Base-by-base conservation (phyloP, 1,140 invertebrate species). In the Planococcus citri region DNA sequence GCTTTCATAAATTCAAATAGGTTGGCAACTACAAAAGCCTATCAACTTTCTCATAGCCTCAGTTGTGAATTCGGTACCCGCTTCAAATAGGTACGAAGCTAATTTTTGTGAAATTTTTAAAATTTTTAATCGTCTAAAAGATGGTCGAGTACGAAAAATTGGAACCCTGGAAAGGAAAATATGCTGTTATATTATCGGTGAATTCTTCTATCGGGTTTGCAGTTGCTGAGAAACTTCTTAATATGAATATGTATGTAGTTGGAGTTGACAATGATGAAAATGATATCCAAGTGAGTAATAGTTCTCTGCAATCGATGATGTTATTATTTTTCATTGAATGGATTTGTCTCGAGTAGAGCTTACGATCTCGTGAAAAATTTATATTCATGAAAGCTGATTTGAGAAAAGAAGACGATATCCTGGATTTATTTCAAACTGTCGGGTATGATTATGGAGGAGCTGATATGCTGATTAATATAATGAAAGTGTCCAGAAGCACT, bases 401-500 rank as follows among this genome's bases (percentile, higher is more conserved):
- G 1, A 78, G 79, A 0, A 83, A 84, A n/a, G 82, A 84, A 74
- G 79, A 83, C 0, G 85, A 89, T 0, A 83, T 92, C 38, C 74
- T 83, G 9, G 77, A 78, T 14, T 82, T 86, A 57, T 91, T 92
- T 74, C 74, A 82, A 68, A 83, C 81, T 80, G 80, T 85, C n/a
- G 80, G 83, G 58, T 75, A 80, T 12, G 80, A 82, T 1, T 77
- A 85, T 29, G 87, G 86, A 3, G 83, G 84, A 17, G 79, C 88
- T 0, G 83, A 90, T 74, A 78, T 91, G 1, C 78, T 90, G 60
- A 78, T 92, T 29, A 92, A 91, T 74, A 89, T 88, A 75, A 88
- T 89, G 1, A 88, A 71, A 25, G 41, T 73, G 14, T 61, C 51
- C 2, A 71, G 70, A 58, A 25, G 33, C 8, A 69, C 64, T 14